These are phyloP conservation scores for Mus pahari DNA, from an alignment of 2,113 vertebrate genomes.

Conservation along the genomic window DNA sequence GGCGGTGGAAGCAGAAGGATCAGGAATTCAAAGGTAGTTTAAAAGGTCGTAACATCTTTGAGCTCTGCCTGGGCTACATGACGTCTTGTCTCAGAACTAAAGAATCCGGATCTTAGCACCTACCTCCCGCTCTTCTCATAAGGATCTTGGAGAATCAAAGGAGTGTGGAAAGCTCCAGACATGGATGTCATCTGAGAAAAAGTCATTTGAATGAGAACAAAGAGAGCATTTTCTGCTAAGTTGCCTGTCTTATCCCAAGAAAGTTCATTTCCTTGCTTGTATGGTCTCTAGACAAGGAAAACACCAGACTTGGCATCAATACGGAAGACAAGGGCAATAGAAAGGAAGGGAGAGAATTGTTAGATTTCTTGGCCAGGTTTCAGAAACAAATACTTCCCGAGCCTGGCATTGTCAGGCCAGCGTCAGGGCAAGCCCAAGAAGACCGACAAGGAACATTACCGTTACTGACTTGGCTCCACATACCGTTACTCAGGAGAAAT, in stretches of 20 bases:
- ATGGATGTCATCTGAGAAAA: constrained; percentile 71
- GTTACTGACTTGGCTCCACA: constrained; percentile 58
- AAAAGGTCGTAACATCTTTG: not conserved
- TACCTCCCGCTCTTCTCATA: not conserved
- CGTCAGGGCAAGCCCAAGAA: constrained; percentile 51
- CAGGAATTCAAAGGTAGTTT: not conserved
- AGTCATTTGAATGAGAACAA: constrained; percentile 73
- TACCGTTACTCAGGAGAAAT: constrained; percentile 58
- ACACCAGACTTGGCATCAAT: constrained; percentile 74
- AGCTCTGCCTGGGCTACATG: not conserved
- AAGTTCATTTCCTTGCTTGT: constrained; percentile 78
- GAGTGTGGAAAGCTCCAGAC: not conserved
- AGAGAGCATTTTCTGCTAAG: constrained; percentile 70
- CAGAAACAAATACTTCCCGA: constrained; percentile 81
- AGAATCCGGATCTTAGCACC: not conserved
- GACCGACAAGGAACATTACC: constrained; percentile 53
- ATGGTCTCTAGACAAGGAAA: constrained; percentile 68
- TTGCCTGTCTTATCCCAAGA: constrained; percentile 61
- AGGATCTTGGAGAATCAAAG: constrained; percentile 17
- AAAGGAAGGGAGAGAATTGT: constrained; percentile 81
- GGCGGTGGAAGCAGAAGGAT: not conserved
- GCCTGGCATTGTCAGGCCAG: constrained; percentile 69
- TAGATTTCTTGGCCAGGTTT: constrained; percentile 77
- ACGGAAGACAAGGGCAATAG: constrained; percentile 71
- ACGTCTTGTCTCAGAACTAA: not conserved